Evolutionary conservation across 1,140 invertebrate genomes (phyloP), one percentile per base, ranked within the genome.

Genomic region (Cylas formicarius): DNA sequence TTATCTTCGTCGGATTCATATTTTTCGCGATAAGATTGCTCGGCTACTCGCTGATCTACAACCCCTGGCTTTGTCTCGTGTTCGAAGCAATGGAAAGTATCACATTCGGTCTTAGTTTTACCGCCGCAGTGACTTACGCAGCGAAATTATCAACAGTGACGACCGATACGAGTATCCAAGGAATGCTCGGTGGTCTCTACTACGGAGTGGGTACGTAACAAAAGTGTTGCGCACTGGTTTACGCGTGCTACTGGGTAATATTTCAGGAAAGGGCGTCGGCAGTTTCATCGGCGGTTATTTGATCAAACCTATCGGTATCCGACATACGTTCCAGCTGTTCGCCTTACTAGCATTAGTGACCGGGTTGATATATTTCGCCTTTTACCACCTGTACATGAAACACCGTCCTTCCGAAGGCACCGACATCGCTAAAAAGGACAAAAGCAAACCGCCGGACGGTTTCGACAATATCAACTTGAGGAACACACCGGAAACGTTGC

Each of bases 71-170:
- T 57, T 84, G 81, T 44, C 66, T 92, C 24, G 74, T 85, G 19
- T 86, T 90, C 57, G 89, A 92, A 67, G 80, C 82, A 8, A 71
- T 90, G 64, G 86, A 90, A 71, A 82, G 80, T 1, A 77, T 90
- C 33, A 90, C 86, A n/a, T 81, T 83, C 48, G 83, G 84, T 10
- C 66, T 92, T 31, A 80, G 84, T 50, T 84, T 85, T 63, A 87
- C 86, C 0, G 83, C 86, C 1, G 83, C 84, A 7, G 81, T 87
- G 3, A 86, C 84, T 17, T 90, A 89, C 57, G 84, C 83, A 1
- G 84, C 82, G 3, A 77, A 79, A 46, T 69, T 90, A 2, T 83
- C 84, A 8, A 85, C 84, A 2, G 75, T 76, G n/a, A 79, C 84
- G 2, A 86, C 86, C 1, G 81, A 89, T 50, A 83, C 81, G 11